phyloP scores from a whole-genome alignment of 2,113 vertebrate genomes.

The Zingel zingel region DNA sequence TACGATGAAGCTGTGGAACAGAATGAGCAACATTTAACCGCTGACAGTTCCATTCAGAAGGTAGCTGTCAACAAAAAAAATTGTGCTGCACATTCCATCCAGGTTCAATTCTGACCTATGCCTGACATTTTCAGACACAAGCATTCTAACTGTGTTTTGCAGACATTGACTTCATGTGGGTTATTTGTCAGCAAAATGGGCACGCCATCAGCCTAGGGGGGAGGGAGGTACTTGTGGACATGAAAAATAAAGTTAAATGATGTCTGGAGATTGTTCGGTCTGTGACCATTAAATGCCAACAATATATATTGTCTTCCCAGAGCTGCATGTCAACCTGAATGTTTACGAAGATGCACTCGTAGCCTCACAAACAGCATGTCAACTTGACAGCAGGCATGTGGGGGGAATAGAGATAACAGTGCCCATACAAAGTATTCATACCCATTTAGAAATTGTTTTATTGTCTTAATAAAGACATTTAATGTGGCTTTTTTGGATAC shows the following conservation, averaged over 20 bases:
- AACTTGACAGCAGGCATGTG: not conserved
- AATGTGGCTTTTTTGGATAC: not conserved
- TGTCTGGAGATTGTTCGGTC: conserved; percentile 31
- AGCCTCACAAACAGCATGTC: not conserved
- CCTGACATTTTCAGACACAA: conserved; percentile 73
- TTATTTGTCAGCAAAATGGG: conserved; percentile 69
- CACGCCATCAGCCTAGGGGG: conserved; percentile 4
- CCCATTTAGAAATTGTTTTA: not conserved
- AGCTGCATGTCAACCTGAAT: conserved; percentile 22
- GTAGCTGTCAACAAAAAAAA: conserved; percentile 56
- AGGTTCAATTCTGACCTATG: conserved; percentile 72
- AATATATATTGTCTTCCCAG: conserved; percentile 21
- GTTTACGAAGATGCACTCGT: conserved; percentile 14
- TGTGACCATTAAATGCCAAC: conserved; percentile 42
- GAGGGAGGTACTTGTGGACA: not conserved
- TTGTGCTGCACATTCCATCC: conserved; percentile 48
- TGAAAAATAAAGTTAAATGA: conserved; percentile 24
- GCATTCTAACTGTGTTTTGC: conserved; percentile 48
- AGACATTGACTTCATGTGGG: conserved; percentile 56
- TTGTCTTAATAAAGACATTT: not conserved
- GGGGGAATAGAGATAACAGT: not conserved
- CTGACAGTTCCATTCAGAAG: conserved; percentile 66
- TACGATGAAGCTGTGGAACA: conserved; percentile 46
- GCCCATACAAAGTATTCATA: not conserved
- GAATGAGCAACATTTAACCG: conserved; percentile 62